Evolutionary conservation across 1,140 invertebrate genomes (phyloP).

Genomic region (Solenopsis invicta): DNA sequence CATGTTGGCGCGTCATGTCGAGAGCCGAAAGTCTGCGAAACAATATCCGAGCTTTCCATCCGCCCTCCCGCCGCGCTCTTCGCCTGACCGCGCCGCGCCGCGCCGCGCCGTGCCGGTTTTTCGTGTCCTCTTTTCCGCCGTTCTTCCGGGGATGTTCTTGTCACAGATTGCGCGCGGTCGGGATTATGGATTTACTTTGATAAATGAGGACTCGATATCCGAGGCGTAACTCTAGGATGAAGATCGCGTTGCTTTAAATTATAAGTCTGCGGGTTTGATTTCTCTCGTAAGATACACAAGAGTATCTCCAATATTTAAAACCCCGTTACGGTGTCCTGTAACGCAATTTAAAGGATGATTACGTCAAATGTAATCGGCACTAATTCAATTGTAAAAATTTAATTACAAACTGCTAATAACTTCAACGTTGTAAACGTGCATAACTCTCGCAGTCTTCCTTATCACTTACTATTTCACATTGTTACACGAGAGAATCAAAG

Average conservation of each 20-base stretch:
- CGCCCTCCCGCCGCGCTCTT: background rate
- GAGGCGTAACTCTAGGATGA: constrained; percentile 32
- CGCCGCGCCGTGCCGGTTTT: constrained; percentile 4
- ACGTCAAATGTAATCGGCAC: background rate
- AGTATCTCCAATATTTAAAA: constrained; percentile 13
- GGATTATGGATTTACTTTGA: constrained; percentile 65
- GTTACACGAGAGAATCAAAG: background rate
- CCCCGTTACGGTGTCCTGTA: background rate
- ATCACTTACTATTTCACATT: background rate
- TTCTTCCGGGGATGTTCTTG: constrained; percentile 50
- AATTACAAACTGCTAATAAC: background rate
- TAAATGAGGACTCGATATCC: constrained; percentile 61
- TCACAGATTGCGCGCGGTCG: constrained; percentile 58
- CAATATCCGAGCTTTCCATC: constrained; percentile 72
- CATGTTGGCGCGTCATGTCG: constrained; percentile 74
- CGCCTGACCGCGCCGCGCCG: background rate
- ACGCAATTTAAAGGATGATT: background rate
- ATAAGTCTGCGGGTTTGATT: constrained; percentile 53
- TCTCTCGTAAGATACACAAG: background rate
- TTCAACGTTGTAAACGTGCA: background rate
- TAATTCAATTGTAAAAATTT: background rate
- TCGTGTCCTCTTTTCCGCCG: constrained; percentile 49
- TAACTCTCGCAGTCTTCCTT: background rate
- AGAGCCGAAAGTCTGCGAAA: constrained; percentile 76
- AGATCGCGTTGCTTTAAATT: constrained; percentile 59